Evolutionary conservation across 2,888 invertebrate genomes (phyloP).

Genomic region (Deroplatys truncata): DNA sequence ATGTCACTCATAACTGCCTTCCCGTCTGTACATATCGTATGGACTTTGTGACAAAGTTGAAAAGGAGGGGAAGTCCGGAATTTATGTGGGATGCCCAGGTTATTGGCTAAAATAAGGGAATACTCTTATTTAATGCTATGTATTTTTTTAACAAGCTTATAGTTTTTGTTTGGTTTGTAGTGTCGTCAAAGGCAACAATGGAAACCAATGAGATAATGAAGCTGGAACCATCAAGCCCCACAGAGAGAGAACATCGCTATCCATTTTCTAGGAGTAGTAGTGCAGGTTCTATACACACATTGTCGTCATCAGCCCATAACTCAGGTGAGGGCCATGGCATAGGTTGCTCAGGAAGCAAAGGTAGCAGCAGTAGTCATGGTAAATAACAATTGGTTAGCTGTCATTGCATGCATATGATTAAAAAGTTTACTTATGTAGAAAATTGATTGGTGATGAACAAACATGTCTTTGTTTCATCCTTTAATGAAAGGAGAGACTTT

Average conservation of each 20-base stretch:
- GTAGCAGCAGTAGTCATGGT: conserved; percentile 37
- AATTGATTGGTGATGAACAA: too few relatives aligned
- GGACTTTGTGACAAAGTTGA: too few relatives aligned
- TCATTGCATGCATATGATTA: too few relatives aligned
- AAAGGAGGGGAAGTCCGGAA: too few relatives aligned
- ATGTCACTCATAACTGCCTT: too few relatives aligned
- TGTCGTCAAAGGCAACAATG: conserved; percentile 21
- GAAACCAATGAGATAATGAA: conserved; percentile 45
- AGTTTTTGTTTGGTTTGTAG: conserved; percentile 1
- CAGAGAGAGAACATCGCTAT: conserved; percentile 47
- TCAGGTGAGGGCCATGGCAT: conserved; percentile 54
- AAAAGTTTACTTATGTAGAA: too few relatives aligned
- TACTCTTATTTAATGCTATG: too few relatives aligned
- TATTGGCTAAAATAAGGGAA: too few relatives aligned
- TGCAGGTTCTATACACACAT: conserved; percentile 72
- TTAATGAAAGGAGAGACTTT: too few relatives aligned
- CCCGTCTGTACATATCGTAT: too few relatives aligned
- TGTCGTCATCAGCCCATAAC: conserved; percentile 76
- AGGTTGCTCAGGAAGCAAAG: conserved; percentile 18
- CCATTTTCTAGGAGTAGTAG: conserved; percentile 72
- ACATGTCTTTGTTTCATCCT: too few relatives aligned
- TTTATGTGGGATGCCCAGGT: too few relatives aligned
- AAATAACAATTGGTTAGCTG: neutral
- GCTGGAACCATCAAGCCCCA: conserved; percentile 56
- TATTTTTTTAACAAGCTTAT: neutral